Percentiles rank a stretch among this genome's conserved stretches.
Evolutionary conservation across 2,888 invertebrate species (phyloP).

Genomic region (Dilophus febrilis): DNA sequence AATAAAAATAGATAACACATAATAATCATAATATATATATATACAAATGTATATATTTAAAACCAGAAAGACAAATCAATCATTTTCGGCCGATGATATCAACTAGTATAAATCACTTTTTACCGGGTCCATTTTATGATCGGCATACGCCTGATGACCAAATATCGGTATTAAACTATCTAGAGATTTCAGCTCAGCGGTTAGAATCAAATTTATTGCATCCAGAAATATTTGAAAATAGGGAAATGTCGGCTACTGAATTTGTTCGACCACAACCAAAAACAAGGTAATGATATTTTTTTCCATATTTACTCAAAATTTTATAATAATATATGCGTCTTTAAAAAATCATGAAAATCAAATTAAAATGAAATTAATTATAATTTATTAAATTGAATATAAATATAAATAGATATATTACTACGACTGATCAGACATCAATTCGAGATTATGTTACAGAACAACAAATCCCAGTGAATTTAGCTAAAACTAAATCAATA

Average conservation of each 20-base stretch:
- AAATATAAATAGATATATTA: no score
- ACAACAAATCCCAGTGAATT: conserved; percentile 19
- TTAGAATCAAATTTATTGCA: no score
- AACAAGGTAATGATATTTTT: conserved; percentile 14
- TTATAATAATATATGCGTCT: not conserved
- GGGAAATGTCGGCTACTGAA: conserved; percentile 17
- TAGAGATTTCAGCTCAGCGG: conserved; percentile 3
- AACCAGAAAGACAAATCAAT: no score
- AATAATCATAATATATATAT: no score
- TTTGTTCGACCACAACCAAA: conserved; percentile 20
- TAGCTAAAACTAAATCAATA: conserved; percentile 11
- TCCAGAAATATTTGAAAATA: no score
- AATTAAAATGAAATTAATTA: not conserved
- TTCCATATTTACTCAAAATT: no score
- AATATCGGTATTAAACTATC: conserved; percentile 1
- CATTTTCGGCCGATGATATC: conserved; percentile 17
- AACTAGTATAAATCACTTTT: conserved; percentile 16
- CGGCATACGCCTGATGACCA: not conserved
- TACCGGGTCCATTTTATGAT: conserved; percentile 6
- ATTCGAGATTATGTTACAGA: conserved; percentile 11
- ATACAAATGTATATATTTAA: no score
- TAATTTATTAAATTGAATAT: not conserved
- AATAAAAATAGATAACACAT: no score
- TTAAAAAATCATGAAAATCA: not conserved
- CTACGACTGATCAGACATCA: no score